Base-by-base conservation (phyloP, 1,140 invertebrate species). In the Magallana angulata region DNA sequence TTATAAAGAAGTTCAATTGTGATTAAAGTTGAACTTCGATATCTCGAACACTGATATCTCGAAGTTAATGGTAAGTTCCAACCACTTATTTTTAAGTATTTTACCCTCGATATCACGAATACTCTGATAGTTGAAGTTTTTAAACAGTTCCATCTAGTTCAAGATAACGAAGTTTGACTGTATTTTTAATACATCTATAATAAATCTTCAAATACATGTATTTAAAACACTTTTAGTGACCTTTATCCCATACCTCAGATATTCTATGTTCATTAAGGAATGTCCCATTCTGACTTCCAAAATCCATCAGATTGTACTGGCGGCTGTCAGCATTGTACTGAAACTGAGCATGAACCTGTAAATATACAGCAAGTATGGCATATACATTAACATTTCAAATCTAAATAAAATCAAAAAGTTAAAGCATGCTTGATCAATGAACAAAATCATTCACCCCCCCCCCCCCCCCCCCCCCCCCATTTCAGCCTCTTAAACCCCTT, bases 211-310 rank as follows among this genome's bases (percentile, higher is more conserved):
- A 24, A 24, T 24, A 24, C 24, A 24, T 24, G 24, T 24, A 24
- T 24, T 24, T 1, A 24, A 1, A 24, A 24, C 24, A 24, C 24
- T 24, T 48, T 48, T 5, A 48, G 36, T 64, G 62, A 64, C 14
- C 18, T 16, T 18, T 14, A 64, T 64, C 14, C 2, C 24, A 14
- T 91, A 95, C 94, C 91, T 93, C 95, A 0, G 97, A 97, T 90
- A 99, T 95, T 88, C 97, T 95, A 57, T 95, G 96, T 0, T 97
- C 97, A 95, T 99, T 98, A 4, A 98, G 92, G 85, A 97, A 96
- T 0, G 98, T 98, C 1, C 98, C 98, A 94, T 98, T 98, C 92
- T 97, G 96, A 58, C 97, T 98, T 9, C 97, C 97, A 82, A 97
- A 92, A 94, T 98, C 98, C 62, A 76, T 87, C 1, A 87, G 11